Evolutionary conservation across 2,888 invertebrate genomes (phyloP), one percentile per base, ranked within the genome.

Genomic region (Limnephilus lunatus): DNA sequence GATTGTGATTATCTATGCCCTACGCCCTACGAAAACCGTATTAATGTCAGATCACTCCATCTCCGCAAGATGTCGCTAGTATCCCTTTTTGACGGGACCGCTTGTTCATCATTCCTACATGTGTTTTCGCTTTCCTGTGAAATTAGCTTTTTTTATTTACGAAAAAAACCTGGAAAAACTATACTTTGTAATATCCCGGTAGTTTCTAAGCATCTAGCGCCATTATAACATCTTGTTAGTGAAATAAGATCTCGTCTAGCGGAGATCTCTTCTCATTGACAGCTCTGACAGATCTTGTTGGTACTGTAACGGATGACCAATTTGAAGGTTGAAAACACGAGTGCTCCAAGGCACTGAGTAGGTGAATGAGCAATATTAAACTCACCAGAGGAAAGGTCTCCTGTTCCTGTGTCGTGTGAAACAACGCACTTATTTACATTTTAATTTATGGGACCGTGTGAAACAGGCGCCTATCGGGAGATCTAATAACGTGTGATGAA

Each of bases 361-460:
- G 68, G 25, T 68, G 68, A 68, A 25, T n/a, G 68, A 25, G 25
- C 25, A 68, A 68, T 68, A 68, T 68, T 68, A 68, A 68, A 25
- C 68, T 68, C 25, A 68, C 80, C 15, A 85, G n/a, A 90, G 35
- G 48, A 90, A 90, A 90, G 90, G 90, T 90, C 85, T 85, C 85
- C 80, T 53, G 85, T 85, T 90, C 85, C 68, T 90, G 85, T 44
- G 85, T 90, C 90, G 90, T 90, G 90, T 90, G 90, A 90, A 90
- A 68, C 68, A 68, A 25, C 68, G 68, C 25, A 68, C 68, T 68
- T 68, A 68, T 68, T 48, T 86, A 30, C 48, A 48, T 44, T 39
- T 30, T 44, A 86, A 48, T 86, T 68, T 68, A 30, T 86, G 30
- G 44, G 11, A 86, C 86, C 86, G 86, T 86, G 86, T 39, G 86